These are phyloP conservation scores for Phocides pigmalion DNA, from an alignment of 1,140 invertebrate species.

Conservation along the genomic window DNA sequence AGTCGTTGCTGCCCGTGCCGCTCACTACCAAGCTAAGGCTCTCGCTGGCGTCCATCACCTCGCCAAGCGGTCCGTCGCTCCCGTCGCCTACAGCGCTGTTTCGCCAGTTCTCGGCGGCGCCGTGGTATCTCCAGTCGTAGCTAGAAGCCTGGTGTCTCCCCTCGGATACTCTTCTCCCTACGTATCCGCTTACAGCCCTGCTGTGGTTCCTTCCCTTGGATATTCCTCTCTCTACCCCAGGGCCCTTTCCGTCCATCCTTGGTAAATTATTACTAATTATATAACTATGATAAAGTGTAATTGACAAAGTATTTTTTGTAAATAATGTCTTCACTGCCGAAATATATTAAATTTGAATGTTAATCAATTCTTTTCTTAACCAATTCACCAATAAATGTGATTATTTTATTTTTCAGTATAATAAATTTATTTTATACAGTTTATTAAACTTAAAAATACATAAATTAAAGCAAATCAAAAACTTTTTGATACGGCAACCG, in stretches of 20 bases:
- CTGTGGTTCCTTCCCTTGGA: slow-evolving; percentile 46
- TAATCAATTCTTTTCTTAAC: neutral
- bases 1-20: slow-evolving; percentile 78
- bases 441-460: no score
- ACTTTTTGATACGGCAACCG: no score
- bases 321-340: slow-evolving; percentile 51
- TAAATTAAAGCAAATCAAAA: no score
- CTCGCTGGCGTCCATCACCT: slow-evolving; percentile 68
- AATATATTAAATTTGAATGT: slow-evolving; percentile 46
- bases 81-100: slow-evolving; percentile 43
- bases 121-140: slow-evolving; percentile 51
- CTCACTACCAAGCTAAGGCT: slow-evolving; percentile 74
- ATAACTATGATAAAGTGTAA: slow-evolving; percentile 7
- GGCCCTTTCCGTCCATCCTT: slow-evolving; percentile 65
- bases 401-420: no score
- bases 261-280: slow-evolving; percentile 47
- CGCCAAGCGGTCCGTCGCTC: slow-evolving; percentile 64
- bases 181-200: slow-evolving; percentile 43
- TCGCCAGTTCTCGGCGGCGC: slow-evolving; percentile 46
- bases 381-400: no score
- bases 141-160: slow-evolving; percentile 52
- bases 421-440: no score
- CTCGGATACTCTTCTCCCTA: slow-evolving; percentile 50
- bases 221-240: slow-evolving; percentile 57
- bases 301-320: slow-evolving; percentile 29